These are phyloP conservation scores for Pelodiscus sinensis DNA, from an alignment of 2,113 vertebrate species.

Conservation along the genomic window DNA sequence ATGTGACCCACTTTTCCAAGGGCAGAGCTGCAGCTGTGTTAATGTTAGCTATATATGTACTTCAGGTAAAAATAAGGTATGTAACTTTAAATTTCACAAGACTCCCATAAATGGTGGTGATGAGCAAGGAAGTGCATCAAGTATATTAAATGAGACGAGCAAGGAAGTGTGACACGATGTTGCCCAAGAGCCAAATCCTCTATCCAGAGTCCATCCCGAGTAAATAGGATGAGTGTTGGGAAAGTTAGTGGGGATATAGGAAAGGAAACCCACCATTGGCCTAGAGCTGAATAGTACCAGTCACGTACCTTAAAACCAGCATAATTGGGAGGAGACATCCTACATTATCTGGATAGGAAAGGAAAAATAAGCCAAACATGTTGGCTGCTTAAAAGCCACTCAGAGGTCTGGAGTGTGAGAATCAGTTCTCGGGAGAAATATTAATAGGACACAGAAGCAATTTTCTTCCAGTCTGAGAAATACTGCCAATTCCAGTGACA, in stretches of 20 bases:
- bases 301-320: not conserved
- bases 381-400: rapidly evolving
- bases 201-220: not conserved
- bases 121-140: not conserved
- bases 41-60: not conserved
- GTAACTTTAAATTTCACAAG: not conserved
- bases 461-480: not conserved
- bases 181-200: not conserved
- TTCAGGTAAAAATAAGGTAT: not conserved
- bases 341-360: not conserved
- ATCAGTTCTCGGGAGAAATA: not conserved
- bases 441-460: not conserved
- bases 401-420: rapidly evolving
- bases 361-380: not conserved
- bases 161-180: not conserved
- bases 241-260: not conserved
- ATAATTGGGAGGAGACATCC: not conserved
- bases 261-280: not conserved
- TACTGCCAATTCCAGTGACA: rapidly evolving
- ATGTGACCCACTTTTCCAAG: not conserved
- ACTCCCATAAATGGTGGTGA: not conserved
- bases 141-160: not conserved
- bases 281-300: not conserved
- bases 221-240: not conserved
- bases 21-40: not conserved